Percentiles rank a stretch among this genome's conserved stretches.
phyloP scores from a whole-genome alignment of 2,797 vertebrate species.

The Gymnoscopelus braueri region DNA sequence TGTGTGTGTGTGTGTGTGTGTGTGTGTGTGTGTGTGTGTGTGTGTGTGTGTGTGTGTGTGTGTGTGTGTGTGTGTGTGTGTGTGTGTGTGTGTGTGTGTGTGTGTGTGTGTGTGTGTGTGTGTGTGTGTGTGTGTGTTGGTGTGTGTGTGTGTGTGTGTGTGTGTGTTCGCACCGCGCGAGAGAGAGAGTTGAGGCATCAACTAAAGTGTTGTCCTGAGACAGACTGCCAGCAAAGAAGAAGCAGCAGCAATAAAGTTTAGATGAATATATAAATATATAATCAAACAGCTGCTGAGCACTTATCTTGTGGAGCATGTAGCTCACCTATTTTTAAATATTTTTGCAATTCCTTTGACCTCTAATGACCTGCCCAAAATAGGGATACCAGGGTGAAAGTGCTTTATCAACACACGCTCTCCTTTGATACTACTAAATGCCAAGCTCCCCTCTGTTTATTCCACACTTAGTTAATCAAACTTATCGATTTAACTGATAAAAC shows the following conservation, averaged over 20 bases:
- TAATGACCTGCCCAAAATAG: too few relatives aligned
- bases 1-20: neutral
- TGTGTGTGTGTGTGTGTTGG: neutral
- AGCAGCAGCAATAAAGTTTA: neutral
- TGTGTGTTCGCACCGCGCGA: neutral
- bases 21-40: neutral
- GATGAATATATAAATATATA: neutral
- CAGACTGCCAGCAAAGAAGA: neutral
- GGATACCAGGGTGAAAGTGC: too few relatives aligned
- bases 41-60: neutral
- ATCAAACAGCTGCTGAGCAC: neutral
- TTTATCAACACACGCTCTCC: too few relatives aligned
- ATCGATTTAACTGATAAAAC: too few relatives aligned
- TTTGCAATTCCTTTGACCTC: too few relatives aligned
- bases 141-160: neutral
- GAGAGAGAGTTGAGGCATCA: neutral
- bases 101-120: neutral
- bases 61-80: neutral
- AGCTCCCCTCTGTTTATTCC: too few relatives aligned
- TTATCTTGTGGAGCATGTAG: neutral
- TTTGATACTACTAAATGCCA: too few relatives aligned
- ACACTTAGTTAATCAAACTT: too few relatives aligned
- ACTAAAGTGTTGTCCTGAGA: too few relatives aligned
- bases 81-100: conserved; percentile 1
- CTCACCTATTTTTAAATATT: too few relatives aligned